phyloP scores from a whole-genome alignment of 2,113 vertebrate species.

The Edolisoma coerulescens region DNA sequence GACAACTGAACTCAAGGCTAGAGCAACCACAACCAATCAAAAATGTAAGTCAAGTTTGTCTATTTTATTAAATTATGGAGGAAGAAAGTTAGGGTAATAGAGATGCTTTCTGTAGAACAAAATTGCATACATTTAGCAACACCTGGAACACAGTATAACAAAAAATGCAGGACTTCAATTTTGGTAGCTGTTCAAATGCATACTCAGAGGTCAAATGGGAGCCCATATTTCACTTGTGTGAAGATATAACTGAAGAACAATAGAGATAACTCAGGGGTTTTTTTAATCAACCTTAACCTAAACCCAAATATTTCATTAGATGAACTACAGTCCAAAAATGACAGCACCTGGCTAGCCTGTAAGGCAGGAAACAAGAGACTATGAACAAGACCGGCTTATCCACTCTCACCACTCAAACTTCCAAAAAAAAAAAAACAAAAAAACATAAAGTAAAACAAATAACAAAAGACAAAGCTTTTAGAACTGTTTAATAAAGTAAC shows the following conservation, averaged over 20 bases:
- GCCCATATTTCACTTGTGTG: conserved; percentile 1
- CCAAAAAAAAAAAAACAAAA: not conserved
- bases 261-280: not conserved
- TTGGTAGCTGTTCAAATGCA: conserved; percentile 33
- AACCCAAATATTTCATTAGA: conserved; percentile 1
- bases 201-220: conserved; percentile 14
- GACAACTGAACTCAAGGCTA: not conserved
- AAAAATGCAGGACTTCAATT: not conserved
- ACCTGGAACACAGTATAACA: not conserved
- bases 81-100: not conserved
- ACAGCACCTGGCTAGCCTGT: not conserved
- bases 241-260: conserved; percentile 30
- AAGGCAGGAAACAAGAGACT: not conserved
- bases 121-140: not conserved
- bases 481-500: conserved; percentile 45
- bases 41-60: not conserved
- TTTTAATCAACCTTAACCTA: not conserved
- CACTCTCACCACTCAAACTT: not conserved
- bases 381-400: not conserved
- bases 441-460: conserved; percentile 36
- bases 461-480: conserved; percentile 48
- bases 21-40: not conserved
- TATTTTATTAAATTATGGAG: conserved; percentile 3
- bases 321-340: not conserved
- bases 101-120: not conserved